Evolutionary conservation across 2,797 vertebrate species (phyloP), one percentile per base, ranked within the genome.

Genomic region (Channa striata): DNA sequence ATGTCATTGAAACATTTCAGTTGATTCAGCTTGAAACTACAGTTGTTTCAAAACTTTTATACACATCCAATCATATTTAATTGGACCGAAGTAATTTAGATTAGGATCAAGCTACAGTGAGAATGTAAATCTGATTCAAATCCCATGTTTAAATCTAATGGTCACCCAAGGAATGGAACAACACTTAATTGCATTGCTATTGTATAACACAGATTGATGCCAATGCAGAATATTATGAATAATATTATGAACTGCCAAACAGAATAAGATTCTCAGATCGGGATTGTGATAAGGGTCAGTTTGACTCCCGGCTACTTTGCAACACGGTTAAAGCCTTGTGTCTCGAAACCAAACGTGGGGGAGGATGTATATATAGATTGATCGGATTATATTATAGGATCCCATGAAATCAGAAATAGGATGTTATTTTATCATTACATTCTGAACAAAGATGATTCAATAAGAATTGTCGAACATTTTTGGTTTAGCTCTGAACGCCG

Each of bases 311-410:
- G 78, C 70, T 34, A n/a, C 19, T 25, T 76, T 76, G 54, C 47
- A 72, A 9, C 39, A 19, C 52, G 59, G 47, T 60, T 72, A 73
- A 57, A 49, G 49, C 33, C 42, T 65, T 47, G 52, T 81, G 70
- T 66, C 8, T 70, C 54, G n/a, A 37, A 14, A 19, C 13, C 19
- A 23, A 54, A 39, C 53, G 58, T 57, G 42, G 34, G 57, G 44
- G 49, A 17, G n/a, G n/a, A n/a, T n/a, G n/a, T n/a, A 72, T 64
- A 30, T 11, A 44, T n/a, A 66, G 50, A 67, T 43, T 34, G 17
- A 60, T 16, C 17, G 47, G 33, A 57, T 72, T 66, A 79, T 77
- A 76, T 57, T 33, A 20, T 40, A 23, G 37, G 19, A 61, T 40
- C n/a, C 43, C 43, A 68, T 30, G 25, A 6, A 56, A 37, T 37